phyloP scores from a whole-genome alignment of 2,888 invertebrate genomes.

The Spodoptera littoralis region DNA sequence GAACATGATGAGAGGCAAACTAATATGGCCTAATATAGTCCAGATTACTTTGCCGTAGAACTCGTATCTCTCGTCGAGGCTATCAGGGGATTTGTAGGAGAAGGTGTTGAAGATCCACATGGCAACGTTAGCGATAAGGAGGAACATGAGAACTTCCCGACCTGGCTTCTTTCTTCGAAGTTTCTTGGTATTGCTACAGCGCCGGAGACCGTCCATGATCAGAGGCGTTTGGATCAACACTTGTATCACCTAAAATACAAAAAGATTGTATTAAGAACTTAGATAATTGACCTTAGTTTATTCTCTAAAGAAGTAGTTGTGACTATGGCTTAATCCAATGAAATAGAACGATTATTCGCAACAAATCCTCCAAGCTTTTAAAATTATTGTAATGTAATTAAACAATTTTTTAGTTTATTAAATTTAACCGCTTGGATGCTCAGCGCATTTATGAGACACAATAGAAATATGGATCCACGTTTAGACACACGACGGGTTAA shows the following conservation, averaged over 20 bases:
- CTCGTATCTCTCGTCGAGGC: constrained; percentile 88
- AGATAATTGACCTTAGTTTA: too few relatives aligned
- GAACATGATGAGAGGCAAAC: constrained; percentile 93
- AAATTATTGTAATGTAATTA: too few relatives aligned
- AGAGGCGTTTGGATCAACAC: constrained; percentile 92
- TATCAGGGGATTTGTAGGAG: constrained; percentile 86
- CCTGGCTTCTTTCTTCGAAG: constrained; percentile 92
- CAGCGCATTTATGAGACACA: too few relatives aligned
- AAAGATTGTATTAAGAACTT: neutral
- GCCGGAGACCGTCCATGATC: constrained; percentile 92
- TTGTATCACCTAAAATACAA: constrained; percentile 89
- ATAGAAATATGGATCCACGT: too few relatives aligned
- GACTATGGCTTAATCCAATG: too few relatives aligned
- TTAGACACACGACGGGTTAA: too few relatives aligned
- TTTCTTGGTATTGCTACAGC: constrained; percentile 91
- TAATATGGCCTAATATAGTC: constrained; percentile 92
- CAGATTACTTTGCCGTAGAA: constrained; percentile 92
- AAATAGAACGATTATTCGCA: too few relatives aligned
- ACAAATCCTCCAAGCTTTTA: too few relatives aligned
- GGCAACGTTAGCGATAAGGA: constrained; percentile 92
- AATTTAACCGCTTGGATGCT: too few relatives aligned
- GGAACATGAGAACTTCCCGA: constrained; percentile 92
- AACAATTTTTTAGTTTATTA: too few relatives aligned
- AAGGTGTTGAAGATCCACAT: constrained; percentile 94
- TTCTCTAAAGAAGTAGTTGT: too few relatives aligned